phyloP scores from a whole-genome alignment of 2,888 invertebrate genomes.

The Heliconius sara region DNA sequence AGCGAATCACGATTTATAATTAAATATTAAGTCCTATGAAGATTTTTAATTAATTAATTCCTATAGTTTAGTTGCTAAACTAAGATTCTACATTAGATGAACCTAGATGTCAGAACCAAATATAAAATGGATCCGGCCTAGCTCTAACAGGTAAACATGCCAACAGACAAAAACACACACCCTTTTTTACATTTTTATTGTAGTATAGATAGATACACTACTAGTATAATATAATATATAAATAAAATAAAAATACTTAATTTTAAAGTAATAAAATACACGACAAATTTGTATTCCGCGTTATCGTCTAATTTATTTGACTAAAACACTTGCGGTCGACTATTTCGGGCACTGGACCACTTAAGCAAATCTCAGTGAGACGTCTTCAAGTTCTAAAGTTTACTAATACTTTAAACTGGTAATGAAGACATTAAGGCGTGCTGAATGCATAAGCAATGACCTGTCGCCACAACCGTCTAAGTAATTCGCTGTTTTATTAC shows the following conservation, averaged over 20 bases:
- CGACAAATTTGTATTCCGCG: neutral
- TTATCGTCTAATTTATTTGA: conserved; percentile 52
- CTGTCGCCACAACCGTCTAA: conserved; percentile 59
- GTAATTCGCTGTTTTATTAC: conserved; percentile 65
- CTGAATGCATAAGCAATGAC: conserved; percentile 72
- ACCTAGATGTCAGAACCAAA: no score
- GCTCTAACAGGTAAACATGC: no score
- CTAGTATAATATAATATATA: neutral
- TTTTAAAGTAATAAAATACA: neutral
- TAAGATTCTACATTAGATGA: no score
- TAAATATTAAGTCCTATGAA: neutral
- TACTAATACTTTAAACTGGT: conserved; percentile 83
- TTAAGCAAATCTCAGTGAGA: conserved; percentile 74
- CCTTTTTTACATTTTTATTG: no score
- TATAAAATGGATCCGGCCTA: no score
- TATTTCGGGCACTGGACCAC: conserved; percentile 59
- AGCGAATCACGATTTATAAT: neutral
- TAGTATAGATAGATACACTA: no score
- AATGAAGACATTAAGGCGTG: conserved; percentile 81
- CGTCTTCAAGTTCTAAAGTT: conserved; percentile 71
- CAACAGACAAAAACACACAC: no score
- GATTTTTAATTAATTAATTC: neutral
- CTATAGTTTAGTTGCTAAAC: neutral
- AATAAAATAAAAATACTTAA: neutral
- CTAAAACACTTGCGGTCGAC: conserved; percentile 54